Percentiles rank a stretch among this genome's conserved stretches.
These are phyloP conservation scores for Nyctereutes procyonoides DNA, from an alignment of 2,113 vertebrate genomes.

Conservation along the genomic window DNA sequence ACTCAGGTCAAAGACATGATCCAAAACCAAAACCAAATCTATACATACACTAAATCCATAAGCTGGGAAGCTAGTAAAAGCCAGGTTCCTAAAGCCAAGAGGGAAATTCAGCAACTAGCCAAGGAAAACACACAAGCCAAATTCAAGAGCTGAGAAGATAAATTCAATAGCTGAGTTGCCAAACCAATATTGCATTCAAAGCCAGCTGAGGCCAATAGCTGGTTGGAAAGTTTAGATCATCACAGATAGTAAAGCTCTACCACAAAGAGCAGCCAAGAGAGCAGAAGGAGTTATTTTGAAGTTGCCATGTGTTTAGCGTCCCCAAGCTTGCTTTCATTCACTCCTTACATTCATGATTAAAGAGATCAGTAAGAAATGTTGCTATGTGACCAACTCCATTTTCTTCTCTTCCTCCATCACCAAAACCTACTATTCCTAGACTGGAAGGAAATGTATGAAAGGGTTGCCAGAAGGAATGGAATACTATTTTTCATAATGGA, in stretches of 20 bases:
- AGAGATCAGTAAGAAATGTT: background rate
- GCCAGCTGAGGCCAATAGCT: background rate
- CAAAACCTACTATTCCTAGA: background rate
- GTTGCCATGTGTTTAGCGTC: background rate
- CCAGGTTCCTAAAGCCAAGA: conserved; percentile 2
- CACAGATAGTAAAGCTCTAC: background rate
- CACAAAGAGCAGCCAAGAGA: background rate
- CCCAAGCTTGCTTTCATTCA: background rate
- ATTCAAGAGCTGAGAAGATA: conserved; percentile 42
- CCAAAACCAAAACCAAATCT: conserved; percentile 25
- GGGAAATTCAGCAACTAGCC: conserved; percentile 41
- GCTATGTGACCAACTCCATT: background rate
- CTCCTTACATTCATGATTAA: background rate
- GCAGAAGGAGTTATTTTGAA: background rate
- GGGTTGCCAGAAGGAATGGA: background rate
- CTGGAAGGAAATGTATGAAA: background rate
- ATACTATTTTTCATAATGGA: background rate
- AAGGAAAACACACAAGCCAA: conserved; percentile 16
- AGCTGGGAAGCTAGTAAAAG: background rate
- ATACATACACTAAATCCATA: background rate
- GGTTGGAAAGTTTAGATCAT: background rate
- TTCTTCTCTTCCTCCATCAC: background rate
- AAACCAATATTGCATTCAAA: conserved; percentile 32
- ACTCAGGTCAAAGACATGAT: background rate
- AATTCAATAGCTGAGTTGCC: conserved; percentile 26